phyloP scores from a whole-genome alignment of 2,797 vertebrate species.

The Aselliscus stoliczkanus region DNA sequence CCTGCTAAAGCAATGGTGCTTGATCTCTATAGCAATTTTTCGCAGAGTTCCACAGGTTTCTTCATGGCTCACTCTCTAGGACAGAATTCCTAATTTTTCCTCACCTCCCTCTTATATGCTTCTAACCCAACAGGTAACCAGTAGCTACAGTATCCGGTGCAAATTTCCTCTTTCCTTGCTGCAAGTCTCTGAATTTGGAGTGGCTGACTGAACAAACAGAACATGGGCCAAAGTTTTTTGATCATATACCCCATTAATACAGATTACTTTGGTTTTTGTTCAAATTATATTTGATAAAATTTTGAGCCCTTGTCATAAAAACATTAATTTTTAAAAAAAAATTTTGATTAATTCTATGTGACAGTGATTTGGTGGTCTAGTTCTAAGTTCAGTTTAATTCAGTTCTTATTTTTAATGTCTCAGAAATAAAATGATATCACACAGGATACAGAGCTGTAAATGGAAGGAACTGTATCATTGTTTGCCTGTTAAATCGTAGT shows the following conservation, averaged over 20 bases:
- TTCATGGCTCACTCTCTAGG: background rate
- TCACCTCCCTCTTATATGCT: background rate
- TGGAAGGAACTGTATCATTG: background rate
- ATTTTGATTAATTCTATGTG: background rate
- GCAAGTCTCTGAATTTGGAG: background rate
- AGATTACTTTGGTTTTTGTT: background rate
- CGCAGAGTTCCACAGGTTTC: constrained; percentile 7
- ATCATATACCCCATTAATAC: background rate
- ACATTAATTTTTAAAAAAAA: background rate
- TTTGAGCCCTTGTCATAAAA: background rate
- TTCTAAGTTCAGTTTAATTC: background rate
- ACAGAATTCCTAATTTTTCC: background rate
- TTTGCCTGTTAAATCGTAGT: background rate
- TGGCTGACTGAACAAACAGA: background rate
- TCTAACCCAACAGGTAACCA: background rate
- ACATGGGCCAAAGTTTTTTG: background rate
- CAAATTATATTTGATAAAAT: background rate
- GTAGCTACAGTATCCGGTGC: too few relatives aligned
- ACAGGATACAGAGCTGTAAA: background rate
- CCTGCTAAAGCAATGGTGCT: background rate
- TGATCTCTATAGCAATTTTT: background rate
- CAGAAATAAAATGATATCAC: background rate
- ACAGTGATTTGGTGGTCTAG: background rate
- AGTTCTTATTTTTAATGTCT: background rate
- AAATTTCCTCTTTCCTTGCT: background rate